Evolutionary conservation across 2,888 invertebrate species (phyloP), one percentile per base, ranked within the genome.

Genomic region (Selenia dentaria): DNA sequence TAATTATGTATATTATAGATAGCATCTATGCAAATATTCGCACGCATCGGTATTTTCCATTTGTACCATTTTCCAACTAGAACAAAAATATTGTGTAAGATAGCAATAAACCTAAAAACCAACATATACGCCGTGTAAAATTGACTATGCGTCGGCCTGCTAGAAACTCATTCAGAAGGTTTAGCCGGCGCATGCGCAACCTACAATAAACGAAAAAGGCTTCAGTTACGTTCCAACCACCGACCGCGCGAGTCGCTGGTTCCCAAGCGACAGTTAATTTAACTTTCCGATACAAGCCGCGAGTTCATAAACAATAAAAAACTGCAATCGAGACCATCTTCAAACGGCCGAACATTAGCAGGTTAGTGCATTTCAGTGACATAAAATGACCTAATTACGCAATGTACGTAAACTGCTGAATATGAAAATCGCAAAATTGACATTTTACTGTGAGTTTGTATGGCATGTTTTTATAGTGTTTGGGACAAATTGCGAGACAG

Each of bases 191-290:
- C 69, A 55, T 32, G 42, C 35, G 35, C 24, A 42, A 25, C 33
- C 28, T 56, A 52, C 11, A 42, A 43, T 29, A 24, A 34, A 16
- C 14, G 11, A 6, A 16, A n/a, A 3, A 52, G 49, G 46, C 59
- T 56, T 62, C 56, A 69, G 69, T 69, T 54, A 47, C 44, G 52
- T 53, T 51, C 47, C 10, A 54, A 52, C 35, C 59, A 54, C 51
- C 57, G 60, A 54, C 51, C 57, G 60, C 47, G 57, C 45, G 6
- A 32, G 54, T 35, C 57, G 54, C 59, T 54, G 56, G 60, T 27
- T 18, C 8, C 9, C 31, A n/a, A 20, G 28, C 37, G 22, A 26
- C 28, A 25, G 9, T 29, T 33, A 36, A 5, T 34, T 6, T n/a
- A 43, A 31, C 22, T 11, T 24, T 6, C 20, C 33, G 16, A 24